phyloP scores from a whole-genome alignment of 2,888 invertebrate genomes.

The Elysia crispata region DNA sequence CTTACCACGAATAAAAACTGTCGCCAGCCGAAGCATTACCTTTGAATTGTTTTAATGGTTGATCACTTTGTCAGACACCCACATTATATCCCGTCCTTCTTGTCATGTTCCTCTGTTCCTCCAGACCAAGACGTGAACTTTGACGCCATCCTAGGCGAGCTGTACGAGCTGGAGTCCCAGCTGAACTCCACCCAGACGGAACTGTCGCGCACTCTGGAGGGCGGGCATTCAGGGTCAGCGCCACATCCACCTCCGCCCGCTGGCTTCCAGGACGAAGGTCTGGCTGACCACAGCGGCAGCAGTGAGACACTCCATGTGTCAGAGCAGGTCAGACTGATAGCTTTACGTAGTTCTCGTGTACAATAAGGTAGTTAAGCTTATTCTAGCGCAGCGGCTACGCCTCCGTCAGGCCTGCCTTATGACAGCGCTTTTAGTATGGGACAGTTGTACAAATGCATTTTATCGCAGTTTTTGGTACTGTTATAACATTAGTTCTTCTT shows the following conservation, averaged over 20 bases:
- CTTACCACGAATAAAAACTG: no score
- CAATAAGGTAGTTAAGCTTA: not conserved
- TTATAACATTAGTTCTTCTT: no score
- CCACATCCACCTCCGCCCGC: constrained; percentile 28
- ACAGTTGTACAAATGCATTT: no score
- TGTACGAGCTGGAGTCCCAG: constrained; percentile 90
- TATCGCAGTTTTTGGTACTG: no score
- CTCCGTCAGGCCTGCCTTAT: no score
- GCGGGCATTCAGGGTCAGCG: not conserved
- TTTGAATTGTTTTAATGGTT: no score
- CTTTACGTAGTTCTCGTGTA: not conserved
- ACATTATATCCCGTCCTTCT: no score
- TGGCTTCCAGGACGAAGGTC: constrained; percentile 40
- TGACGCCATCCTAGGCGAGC: constrained; percentile 96
- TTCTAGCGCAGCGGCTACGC: no score
- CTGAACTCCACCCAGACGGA: constrained; percentile 79
- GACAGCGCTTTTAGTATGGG: no score
- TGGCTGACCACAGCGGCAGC: constrained; percentile 22
- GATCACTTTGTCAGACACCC: no score
- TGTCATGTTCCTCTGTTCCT: constrained; percentile 28
- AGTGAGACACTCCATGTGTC: constrained; percentile 25
- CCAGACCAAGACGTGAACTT: constrained; percentile 94
- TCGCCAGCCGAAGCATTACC: not conserved
- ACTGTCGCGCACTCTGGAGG: constrained; percentile 54
- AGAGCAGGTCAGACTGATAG: constrained; percentile 36